Evolutionary conservation across 2,888 invertebrate genomes (phyloP).

Genomic region (Capitulum mitella): DNA sequence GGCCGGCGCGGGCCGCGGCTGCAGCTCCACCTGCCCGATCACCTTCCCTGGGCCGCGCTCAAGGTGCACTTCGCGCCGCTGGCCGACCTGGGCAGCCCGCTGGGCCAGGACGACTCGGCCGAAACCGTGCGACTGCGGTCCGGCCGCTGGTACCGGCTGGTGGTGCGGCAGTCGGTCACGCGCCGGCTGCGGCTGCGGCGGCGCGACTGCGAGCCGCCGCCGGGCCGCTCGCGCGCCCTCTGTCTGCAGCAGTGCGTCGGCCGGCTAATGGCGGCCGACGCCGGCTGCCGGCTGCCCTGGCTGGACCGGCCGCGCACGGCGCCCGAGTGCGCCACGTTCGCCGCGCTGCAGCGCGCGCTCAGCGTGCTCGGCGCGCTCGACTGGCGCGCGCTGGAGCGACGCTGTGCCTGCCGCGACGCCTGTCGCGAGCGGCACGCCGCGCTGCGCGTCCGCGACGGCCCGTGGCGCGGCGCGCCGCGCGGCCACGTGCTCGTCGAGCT

Average conservation of each 20-base stretch:
- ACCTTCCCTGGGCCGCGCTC: conserved; percentile 1
- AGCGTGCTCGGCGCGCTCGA: not conserved
- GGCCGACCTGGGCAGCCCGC: not conserved
- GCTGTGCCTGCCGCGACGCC: not conserved
- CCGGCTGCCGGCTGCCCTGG: not conserved
- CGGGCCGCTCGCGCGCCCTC: not conserved
- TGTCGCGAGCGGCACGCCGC: not conserved
- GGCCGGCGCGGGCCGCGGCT: not conserved
- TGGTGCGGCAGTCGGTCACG: not conserved
- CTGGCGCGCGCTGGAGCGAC: not conserved
- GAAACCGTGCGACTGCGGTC: not conserved
- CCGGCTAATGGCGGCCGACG: conserved; percentile 2
- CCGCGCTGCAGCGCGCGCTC: conserved; percentile 1
- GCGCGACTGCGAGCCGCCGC: not conserved
- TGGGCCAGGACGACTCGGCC: not conserved
- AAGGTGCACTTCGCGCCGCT: not conserved
- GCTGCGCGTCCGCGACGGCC: not conserved
- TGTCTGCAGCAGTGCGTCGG: not conserved
- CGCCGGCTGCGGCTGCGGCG: not conserved
- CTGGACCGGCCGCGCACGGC: not conserved
- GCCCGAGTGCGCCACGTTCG: not conserved
- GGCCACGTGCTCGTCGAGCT: not conserved
- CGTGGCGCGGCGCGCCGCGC: not conserved
- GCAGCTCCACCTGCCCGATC: not conserved
- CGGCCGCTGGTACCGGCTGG: conserved; percentile 4